phyloP scores from a whole-genome alignment of 2,113 vertebrate species.

The Myrmophylax atrothorax region DNA sequence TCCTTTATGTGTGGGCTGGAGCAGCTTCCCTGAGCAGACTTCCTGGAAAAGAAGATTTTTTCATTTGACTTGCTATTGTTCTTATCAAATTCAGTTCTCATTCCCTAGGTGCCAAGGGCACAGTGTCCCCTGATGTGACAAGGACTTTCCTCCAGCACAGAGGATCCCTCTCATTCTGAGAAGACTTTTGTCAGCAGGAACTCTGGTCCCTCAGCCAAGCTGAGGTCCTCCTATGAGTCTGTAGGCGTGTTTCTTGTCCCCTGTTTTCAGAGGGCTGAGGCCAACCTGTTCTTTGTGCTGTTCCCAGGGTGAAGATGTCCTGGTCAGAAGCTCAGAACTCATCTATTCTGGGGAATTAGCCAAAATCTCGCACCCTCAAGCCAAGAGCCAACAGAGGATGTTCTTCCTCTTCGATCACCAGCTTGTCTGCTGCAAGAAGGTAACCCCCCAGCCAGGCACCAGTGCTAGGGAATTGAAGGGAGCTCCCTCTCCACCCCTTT shows the following conservation, averaged over 20 bases:
- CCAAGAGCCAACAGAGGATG: constrained; percentile 93
- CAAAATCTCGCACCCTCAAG: constrained; percentile 89
- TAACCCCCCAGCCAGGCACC: constrained; percentile 42
- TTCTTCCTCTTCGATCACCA: constrained; percentile 97
- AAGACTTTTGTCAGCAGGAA: neutral
- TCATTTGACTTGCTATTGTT: accelerated
- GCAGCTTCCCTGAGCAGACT: neutral
- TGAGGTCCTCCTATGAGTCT: neutral
- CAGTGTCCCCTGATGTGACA: neutral
- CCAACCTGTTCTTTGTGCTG: constrained; percentile 7
- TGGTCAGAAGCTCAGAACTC: constrained; percentile 92
- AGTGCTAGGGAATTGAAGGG: neutral
- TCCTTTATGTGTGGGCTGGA: neutral
- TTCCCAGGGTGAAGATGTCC: constrained; percentile 90
- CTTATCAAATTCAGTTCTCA: neutral
- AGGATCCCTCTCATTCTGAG: neutral
- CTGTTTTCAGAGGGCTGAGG: neutral
- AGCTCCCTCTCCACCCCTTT: neutral
- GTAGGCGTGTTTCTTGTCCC: neutral
- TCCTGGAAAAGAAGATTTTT: neutral
- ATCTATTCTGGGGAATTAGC: constrained; percentile 94
- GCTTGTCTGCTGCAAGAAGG: constrained; percentile 97
- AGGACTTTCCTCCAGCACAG: neutral
- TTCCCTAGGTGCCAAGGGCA: neutral
- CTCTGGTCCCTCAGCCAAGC: neutral